Conservation (phyloP, 2,113 vertebrate species). For the Scatophagus argus region DNA sequence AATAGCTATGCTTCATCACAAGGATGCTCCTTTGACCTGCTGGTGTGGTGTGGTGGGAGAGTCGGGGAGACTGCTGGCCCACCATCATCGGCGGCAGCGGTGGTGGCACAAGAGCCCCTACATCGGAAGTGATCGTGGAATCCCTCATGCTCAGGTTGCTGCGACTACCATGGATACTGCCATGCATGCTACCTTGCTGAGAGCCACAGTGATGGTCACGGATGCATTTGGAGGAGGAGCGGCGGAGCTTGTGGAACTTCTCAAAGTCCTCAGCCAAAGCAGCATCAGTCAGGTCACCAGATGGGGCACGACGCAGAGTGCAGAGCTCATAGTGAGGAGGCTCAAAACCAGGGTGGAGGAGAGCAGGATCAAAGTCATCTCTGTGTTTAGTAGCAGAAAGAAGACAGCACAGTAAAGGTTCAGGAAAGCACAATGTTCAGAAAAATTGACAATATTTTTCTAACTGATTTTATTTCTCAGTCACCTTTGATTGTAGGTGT, state of each 20-base stretch:
- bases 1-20: conserved; percentile 98
- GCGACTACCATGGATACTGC: conserved; percentile 93
- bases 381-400: conserved; percentile 59
- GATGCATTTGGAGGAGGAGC: conserved; percentile 95
- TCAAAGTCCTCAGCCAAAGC: conserved; percentile 93
- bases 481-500: not conserved
- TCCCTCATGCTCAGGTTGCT: conserved; percentile 95
- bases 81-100: conserved; percentile 71
- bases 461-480: not conserved
- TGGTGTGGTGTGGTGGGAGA: conserved; percentile 76
- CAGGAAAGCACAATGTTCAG: not conserved
- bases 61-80: conserved; percentile 65
- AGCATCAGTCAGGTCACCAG: conserved; percentile 89
- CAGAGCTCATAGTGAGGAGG: conserved; percentile 98
- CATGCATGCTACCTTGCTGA: conserved; percentile 88
- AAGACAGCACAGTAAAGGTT: too few species aligned
- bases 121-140: conserved; percentile 86
- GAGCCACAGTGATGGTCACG: conserved; percentile 99
- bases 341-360: conserved; percentile 95
- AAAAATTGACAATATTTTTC: not conserved
- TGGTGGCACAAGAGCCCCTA: conserved; percentile 76
- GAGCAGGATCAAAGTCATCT: conserved; percentile 94
- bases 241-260: conserved; percentile 91
- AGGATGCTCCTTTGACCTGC: conserved; percentile 90
- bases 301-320: conserved; percentile 88